Base-by-base conservation (phyloP, 2,888 invertebrate genomes). In the Ceriagrion tenellum region DNA sequence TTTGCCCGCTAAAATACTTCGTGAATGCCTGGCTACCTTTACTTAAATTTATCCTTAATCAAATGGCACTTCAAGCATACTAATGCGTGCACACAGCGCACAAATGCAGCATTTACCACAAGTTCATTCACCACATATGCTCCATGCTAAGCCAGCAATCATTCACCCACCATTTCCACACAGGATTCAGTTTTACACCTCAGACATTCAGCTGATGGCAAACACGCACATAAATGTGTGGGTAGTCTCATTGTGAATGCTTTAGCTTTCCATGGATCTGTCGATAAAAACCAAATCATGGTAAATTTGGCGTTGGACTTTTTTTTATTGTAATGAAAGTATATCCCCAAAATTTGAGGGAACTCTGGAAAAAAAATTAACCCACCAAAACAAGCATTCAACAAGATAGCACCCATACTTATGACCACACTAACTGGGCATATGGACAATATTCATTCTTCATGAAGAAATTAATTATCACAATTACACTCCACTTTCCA, bases 1-100 rank as follows among this genome's bases (percentile, higher is more conserved):
- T 93, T 69, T 93, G 93, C 93, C 91, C 40, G 93, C 63, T 63
- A 69, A 93, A 93, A 74, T 93, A 93, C 93, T 93, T 93, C 93
- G 56, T 93, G 93, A 93, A 93, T 93, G 69, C 93, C 81, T 13
- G 81, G 81, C 81, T 81, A 81, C 35, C 93, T 55, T 69, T 93
- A 93, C 93, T 93, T 93, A 93, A 93, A 93, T 59, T 93, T 93
- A 93, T 69, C n/a, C 69, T 93, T 93, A 93, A 69, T 93, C 93
- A 93, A 93, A 93, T 93, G 93, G 93, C 93, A 93, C 93, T 93
- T 74, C 93, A 93, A 69, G 63, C 93, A 93, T 69, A 74, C 93
- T 93, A 89, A 93, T 93, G 93, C 93, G 93, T 93, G 93, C 93
- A 93, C 93, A 93, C 93, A 93, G 93, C 93, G 93, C 93, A 93